These are phyloP conservation scores for Linnaemya vulpina DNA, from an alignment of 2,888 invertebrate genomes.

Conservation along the genomic window DNA sequence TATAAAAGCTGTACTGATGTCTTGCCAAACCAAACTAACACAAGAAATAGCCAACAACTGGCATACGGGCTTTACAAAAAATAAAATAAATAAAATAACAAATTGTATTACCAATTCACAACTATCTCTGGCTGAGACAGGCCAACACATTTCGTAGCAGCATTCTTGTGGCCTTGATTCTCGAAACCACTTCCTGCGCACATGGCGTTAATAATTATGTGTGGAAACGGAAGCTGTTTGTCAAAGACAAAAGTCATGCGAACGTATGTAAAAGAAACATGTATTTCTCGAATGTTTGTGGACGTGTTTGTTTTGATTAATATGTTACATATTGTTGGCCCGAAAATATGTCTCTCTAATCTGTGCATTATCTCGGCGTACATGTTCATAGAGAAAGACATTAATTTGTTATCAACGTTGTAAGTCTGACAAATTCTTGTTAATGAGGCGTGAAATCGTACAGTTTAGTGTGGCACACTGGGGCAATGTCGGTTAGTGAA, in stretches of 20 bases:
- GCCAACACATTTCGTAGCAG: too few relatives aligned
- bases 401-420: neutral
- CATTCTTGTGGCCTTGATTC: neutral
- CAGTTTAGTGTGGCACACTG: neutral
- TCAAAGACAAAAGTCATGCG: neutral
- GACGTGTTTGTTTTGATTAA: slow-evolving; percentile 27
- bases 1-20: too few relatives aligned
- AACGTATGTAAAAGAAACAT: neutral
- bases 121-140: too few relatives aligned
- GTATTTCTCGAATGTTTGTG: neutral
- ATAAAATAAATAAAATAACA: too few relatives aligned
- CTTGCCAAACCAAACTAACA: too few relatives aligned
- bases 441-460: slow-evolving; percentile 16
- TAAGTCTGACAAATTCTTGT: neutral
- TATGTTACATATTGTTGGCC: neutral
- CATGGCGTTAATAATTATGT: neutral
- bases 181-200: neutral
- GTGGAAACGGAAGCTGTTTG: neutral
- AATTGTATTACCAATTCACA: too few relatives aligned
- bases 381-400: neutral
- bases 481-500: too few relatives aligned
- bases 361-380: slow-evolving; percentile 8
- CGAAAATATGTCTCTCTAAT: neutral
- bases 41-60: too few relatives aligned
- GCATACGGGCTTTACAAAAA: too few relatives aligned